These are phyloP conservation scores for Andrena bucephala DNA, from an alignment of 2,888 invertebrate genomes.

Conservation along the genomic window DNA sequence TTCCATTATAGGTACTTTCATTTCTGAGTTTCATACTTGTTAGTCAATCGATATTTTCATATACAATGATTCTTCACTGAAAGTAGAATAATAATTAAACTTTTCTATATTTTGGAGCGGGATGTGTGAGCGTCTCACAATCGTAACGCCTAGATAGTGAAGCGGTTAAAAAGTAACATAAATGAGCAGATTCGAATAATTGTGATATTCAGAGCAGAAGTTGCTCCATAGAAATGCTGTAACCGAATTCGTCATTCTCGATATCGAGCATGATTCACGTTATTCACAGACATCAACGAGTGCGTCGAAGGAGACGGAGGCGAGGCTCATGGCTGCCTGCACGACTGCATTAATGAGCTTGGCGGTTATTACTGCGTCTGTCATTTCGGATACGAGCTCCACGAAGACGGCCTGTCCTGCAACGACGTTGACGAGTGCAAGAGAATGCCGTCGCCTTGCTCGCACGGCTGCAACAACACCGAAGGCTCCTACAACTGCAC, in stretches of 20 bases:
- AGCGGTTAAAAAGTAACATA: too few relatives aligned
- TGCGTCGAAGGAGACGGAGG: constrained; percentile 85
- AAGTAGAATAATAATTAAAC: too few relatives aligned
- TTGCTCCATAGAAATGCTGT: background rate
- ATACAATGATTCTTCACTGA: too few relatives aligned
- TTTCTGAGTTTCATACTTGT: too few relatives aligned
- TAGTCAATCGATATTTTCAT: too few relatives aligned
- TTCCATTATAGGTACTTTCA: too few relatives aligned
- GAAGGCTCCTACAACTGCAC: constrained; percentile 83
- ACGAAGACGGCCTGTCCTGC: constrained; percentile 78
- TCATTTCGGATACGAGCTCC: constrained; percentile 81
- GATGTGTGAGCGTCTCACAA: too few relatives aligned
- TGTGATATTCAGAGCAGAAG: too few relatives aligned
- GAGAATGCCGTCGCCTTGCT: constrained; percentile 69
- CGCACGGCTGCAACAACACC: constrained; percentile 78
- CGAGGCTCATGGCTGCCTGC: constrained; percentile 86
- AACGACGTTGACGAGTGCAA: constrained; percentile 82
- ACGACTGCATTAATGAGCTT: constrained; percentile 85
- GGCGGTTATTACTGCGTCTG: constrained; percentile 84
- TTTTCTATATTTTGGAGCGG: too few relatives aligned
- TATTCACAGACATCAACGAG: constrained; percentile 86
- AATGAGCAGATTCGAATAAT: too few relatives aligned
- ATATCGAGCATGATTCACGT: background rate
- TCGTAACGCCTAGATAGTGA: too few relatives aligned
- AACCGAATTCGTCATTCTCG: background rate